Conservation (phyloP, 1,140 invertebrate species). For the Phymastichus coffea region DNA sequence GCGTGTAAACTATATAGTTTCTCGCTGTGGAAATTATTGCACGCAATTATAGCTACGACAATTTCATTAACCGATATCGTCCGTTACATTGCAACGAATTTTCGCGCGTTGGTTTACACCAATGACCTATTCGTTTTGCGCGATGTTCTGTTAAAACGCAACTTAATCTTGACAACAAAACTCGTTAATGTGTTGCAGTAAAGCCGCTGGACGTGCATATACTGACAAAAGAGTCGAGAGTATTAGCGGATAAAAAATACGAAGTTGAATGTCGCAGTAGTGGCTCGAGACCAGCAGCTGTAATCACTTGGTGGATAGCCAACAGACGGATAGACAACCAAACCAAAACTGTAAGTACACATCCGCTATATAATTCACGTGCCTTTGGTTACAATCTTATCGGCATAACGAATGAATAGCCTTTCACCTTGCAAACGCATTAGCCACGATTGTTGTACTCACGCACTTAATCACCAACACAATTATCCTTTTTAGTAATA, state of each 20-base stretch:
- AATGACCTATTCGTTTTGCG: no score
- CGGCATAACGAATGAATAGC: background rate
- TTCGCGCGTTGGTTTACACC: no score
- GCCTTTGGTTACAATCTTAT: background rate
- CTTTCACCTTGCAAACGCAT: no score
- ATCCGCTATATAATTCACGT: no score
- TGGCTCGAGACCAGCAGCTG: constrained; percentile 77
- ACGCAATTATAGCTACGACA: constrained; percentile 1
- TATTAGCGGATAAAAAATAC: constrained; percentile 78
- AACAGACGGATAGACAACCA: constrained; percentile 59
- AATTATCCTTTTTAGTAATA: no score
- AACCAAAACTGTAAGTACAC: constrained; percentile 70
- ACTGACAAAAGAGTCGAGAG: constrained; percentile 72
- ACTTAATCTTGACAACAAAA: no score
- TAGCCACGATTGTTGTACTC: no score
- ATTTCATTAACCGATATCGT: background rate
- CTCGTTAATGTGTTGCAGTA: no score
- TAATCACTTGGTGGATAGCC: constrained; percentile 83
- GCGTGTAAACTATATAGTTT: constrained; percentile 20
- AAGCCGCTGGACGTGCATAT: constrained; percentile 80
- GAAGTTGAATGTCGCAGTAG: constrained; percentile 80
- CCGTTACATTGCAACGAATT: no score
- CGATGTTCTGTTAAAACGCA: no score
- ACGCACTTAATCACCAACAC: no score
- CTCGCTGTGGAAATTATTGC: constrained; percentile 14